Evolutionary conservation across 2,888 invertebrate species (phyloP), one percentile per base, ranked within the genome.

Genomic region (Tachina fera): DNA sequence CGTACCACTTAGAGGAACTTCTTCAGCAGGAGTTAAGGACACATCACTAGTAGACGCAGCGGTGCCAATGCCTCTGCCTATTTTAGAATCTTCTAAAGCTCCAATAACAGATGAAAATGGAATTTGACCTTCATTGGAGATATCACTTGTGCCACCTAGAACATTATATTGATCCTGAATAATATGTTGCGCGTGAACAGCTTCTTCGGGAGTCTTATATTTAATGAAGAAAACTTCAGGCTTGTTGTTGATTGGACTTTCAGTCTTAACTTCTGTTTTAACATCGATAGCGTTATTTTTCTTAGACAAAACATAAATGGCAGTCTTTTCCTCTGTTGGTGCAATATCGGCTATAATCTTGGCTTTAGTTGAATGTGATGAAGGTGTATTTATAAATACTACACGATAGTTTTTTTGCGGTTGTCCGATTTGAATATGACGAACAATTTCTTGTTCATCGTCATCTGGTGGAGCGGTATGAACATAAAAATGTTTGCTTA

Each of bases 151-250:
- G 77, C 92, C 92, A 39, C 91, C 92, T 31, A 92, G 86, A 75
- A 90, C 88, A 81, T 92, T 92, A 56, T 92, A 92, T 89, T 92
- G 91, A 86, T 90, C 91, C 88, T 92, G 92, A 83, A 92, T 92
- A 51, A 90, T 88, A 70, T 91, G 91, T 83, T 92, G 92, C 31
- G 92, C 92, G 87, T 91, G 91, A 6, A 89, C 83, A 10, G 92
- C 92, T 88, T 92, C 92, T 80, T 90, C 89, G 43, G 92, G 90
- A 3, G 91, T 92, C 88, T 91, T 92, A 88, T 92, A 92, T 87
- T 92, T 92, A 79, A 92, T 90, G 77, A 92, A 92, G 90, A 90
- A 92, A 3, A 92, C 92, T 87, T 92, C 92, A 31, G 92, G 92
- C 87, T 92, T 92, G 81, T 88, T 87, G 67, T 88, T 89, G 4